Conservation (phyloP, 2,888 invertebrate species). For the Cinara cedri region DNA sequence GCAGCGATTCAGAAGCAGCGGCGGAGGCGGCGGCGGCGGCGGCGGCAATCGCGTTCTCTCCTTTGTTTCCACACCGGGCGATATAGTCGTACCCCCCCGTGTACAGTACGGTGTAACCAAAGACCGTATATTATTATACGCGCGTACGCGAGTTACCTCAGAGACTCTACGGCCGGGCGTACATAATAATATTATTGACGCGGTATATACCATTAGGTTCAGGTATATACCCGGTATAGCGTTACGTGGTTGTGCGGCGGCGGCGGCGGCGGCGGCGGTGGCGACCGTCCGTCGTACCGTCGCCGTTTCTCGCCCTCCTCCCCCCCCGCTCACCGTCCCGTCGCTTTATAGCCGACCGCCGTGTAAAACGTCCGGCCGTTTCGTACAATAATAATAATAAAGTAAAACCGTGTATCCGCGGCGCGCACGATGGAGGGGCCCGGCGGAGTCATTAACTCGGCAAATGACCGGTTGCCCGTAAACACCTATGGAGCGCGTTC, state of each 20-base stretch:
- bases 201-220: too few relatives aligned
- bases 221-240: too few relatives aligned
- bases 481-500: neutral
- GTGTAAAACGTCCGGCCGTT: too few relatives aligned
- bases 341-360: too few relatives aligned
- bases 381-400: too few relatives aligned
- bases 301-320: neutral
- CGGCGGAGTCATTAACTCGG: constrained; percentile 43
- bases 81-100: too few relatives aligned
- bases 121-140: neutral
- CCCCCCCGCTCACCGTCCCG: too few relatives aligned
- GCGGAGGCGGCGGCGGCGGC: neutral
- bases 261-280: neutral
- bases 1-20: neutral
- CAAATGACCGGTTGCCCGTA: constrained; percentile 25
- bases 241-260: too few relatives aligned
- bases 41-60: neutral
- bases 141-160: too few relatives aligned
- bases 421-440: neutral
- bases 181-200: too few relatives aligned
- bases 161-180: too few relatives aligned
- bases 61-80: constrained; percentile 10
- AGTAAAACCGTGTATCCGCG: too few relatives aligned
- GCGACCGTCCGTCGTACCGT: neutral
- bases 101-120: neutral